Conservation (phyloP, 2,113 vertebrate species). For the Heteronetta atricapilla region DNA sequence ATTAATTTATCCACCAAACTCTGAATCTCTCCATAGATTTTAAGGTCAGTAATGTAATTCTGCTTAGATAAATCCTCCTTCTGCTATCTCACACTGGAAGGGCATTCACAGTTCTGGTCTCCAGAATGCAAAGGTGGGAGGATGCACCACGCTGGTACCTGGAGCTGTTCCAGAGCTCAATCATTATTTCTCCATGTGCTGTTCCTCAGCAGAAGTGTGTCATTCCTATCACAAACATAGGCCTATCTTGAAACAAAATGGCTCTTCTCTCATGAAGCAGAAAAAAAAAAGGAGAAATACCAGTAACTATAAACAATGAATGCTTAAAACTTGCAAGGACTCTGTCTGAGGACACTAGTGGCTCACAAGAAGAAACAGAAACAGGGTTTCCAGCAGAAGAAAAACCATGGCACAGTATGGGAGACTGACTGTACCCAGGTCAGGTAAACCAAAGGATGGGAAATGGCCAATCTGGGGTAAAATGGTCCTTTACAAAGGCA, state of each 20-base stretch:
- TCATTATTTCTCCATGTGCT: background rate
- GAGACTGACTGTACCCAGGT: background rate
- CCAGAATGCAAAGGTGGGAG: accelerated
- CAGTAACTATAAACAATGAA: background rate
- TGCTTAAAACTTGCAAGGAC: background rate
- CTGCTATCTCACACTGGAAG: background rate
- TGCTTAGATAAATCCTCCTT: accelerated
- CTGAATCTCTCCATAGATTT: background rate
- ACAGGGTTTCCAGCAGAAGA: background rate
- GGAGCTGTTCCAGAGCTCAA: background rate
- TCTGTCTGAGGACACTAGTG: background rate
- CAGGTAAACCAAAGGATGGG: background rate
- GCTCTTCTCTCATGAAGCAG: background rate
- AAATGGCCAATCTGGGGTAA: background rate
- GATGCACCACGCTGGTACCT: background rate
- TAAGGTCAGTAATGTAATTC: background rate
- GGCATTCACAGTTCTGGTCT: background rate
- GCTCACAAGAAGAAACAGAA: background rate
- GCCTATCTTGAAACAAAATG: background rate
- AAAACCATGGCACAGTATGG: accelerated
- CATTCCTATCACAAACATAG: background rate
- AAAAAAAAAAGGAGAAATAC: background rate
- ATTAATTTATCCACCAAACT: background rate
- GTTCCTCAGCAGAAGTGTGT: background rate
- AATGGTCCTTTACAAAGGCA: background rate